phyloP scores from a whole-genome alignment of 1,140 invertebrate genomes.

The Mylabris phalerata region DNA sequence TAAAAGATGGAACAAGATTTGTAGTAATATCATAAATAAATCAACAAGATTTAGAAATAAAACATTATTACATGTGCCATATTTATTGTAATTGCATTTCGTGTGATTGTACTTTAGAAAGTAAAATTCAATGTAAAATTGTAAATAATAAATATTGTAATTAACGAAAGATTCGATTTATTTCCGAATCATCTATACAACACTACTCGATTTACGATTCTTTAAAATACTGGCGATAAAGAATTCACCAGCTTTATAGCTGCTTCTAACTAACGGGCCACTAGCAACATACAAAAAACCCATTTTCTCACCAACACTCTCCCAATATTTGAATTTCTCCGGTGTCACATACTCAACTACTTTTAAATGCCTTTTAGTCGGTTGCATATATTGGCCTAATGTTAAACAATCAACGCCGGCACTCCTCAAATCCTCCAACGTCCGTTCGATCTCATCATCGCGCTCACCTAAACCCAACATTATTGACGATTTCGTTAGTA shows the following conservation, averaged over 20 bases:
- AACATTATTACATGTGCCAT: constrained; percentile 32
- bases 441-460: constrained; percentile 81
- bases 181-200: constrained; percentile 1
- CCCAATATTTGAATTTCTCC: constrained; percentile 90
- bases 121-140: constrained; percentile 32
- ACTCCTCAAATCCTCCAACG: constrained; percentile 72
- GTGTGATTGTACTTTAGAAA: constrained; percentile 32
- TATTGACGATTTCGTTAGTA: constrained; percentile 97
- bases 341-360: constrained; percentile 97
- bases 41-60: constrained; percentile 15
- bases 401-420: constrained; percentile 92
- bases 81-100: constrained; percentile 33
- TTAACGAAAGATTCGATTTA: background rate
- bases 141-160: constrained; percentile 30
- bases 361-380: constrained; percentile 92
- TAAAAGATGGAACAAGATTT: constrained; percentile 11
- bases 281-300: constrained; percentile 97
- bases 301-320: constrained; percentile 72
- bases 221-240: constrained; percentile 76
- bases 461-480: constrained; percentile 98
- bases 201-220: constrained; percentile 41
- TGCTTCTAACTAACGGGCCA: constrained; percentile 93
- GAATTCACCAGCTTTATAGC: constrained; percentile 95
- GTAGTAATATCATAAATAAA: constrained; percentile 8
- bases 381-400: constrained; percentile 99